phyloP scores from a whole-genome alignment of 2,888 invertebrate genomes.

The Salpingus planirostris region DNA sequence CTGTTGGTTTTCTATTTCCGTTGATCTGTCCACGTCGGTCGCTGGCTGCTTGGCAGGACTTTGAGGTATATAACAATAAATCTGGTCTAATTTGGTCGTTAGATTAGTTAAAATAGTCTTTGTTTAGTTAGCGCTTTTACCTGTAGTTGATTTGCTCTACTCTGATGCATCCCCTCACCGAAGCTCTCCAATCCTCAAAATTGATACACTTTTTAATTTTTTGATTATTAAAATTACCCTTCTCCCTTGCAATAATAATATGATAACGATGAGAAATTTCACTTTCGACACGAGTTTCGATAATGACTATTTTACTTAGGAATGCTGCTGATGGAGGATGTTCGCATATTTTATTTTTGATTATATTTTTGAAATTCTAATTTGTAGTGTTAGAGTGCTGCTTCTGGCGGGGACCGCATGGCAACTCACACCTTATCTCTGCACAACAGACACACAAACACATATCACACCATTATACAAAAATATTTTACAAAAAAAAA shows the following conservation, averaged over 20 bases:
- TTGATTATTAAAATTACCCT: constrained; percentile 3
- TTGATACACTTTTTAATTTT: constrained; percentile 7
- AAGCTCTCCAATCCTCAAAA: constrained; percentile 9
- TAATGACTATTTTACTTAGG: no score
- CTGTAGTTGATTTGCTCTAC: constrained; percentile 37
- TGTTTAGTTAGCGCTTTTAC: constrained; percentile 43
- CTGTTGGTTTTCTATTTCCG: constrained; percentile 48
- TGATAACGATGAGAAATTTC: constrained; percentile 8
- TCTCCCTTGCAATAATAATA: no score
- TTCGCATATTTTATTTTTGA: constrained; percentile 17
- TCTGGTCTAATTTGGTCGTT: constrained; percentile 41
- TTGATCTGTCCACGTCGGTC: constrained; percentile 50
- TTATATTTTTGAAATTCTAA: no score
- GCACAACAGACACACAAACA: constrained; percentile 23
- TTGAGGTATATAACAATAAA: constrained; percentile 60
- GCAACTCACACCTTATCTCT: constrained; percentile 30
- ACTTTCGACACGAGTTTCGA: constrained; percentile 11
- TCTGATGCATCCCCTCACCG: constrained; percentile 21
- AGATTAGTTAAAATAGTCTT: constrained; percentile 39
- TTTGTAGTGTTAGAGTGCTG: constrained; percentile 27
- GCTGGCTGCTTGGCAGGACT: constrained; percentile 68
- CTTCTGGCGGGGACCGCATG: constrained; percentile 38
- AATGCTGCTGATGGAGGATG: constrained; percentile 20
- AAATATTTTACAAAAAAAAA: constrained; percentile 17
- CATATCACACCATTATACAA: constrained; percentile 24